Evolutionary conservation across 2,113 vertebrate genomes (phyloP).

Genomic region (Fulica atra): DNA sequence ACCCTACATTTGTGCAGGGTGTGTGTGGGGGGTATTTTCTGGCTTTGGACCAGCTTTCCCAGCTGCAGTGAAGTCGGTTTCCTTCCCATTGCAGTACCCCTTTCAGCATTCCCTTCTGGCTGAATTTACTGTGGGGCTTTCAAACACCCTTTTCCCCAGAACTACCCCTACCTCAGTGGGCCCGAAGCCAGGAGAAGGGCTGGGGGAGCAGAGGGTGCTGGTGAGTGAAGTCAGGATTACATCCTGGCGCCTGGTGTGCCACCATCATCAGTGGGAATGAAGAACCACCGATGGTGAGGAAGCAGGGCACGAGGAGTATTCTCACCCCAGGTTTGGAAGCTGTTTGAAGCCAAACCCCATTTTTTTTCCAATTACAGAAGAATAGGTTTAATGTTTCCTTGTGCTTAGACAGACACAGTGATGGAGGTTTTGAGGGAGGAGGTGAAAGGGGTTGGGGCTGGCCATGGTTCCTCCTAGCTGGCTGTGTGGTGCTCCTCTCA

Average conservation of each 20-base stretch:
- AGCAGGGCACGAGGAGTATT: neutral
- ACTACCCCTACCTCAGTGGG: neutral
- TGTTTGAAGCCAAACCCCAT: accelerated
- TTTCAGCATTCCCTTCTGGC: neutral
- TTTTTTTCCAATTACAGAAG: neutral
- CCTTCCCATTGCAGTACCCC: neutral
- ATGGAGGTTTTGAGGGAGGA: neutral
- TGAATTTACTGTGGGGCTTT: neutral
- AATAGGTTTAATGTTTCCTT: neutral
- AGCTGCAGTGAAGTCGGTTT: neutral
- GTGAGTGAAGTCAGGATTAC: accelerated
- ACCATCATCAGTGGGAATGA: accelerated
- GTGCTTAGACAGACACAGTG: neutral
- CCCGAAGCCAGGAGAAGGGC: neutral
- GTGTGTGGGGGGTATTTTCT: neutral
- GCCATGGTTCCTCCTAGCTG: neutral
- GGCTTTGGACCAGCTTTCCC: neutral
- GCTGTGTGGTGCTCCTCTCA: accelerated
- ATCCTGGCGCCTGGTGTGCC: neutral
- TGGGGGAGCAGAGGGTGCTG: neutral
- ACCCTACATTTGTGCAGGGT: accelerated
- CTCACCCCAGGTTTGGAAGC: neutral
- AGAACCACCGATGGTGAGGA: accelerated
- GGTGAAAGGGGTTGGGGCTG: neutral
- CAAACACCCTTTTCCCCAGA: neutral